Base-by-base conservation (phyloP, 2,888 invertebrate species). In the Agrilus cyanescens region DNA sequence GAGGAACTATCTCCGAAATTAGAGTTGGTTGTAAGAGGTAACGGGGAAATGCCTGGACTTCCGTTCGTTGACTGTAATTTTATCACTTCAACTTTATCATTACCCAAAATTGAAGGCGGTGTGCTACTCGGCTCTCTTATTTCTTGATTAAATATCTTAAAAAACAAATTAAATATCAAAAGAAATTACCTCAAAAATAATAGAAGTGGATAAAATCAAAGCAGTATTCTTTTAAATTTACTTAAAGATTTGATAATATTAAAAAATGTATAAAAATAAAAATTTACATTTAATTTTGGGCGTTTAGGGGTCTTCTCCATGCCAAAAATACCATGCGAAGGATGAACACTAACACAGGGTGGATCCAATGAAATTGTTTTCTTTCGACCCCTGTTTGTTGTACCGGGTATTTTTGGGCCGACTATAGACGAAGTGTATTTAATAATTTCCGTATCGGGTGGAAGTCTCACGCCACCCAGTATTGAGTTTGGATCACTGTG, bases 381-480 rank as follows among this genome's bases (percentile, higher is more conserved):
- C 74, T 88, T 88, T 45, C 88, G 75, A 44, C 88, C 88, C 39
- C 87, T 75, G 58, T 85, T 86, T 53, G 86, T 87, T 48, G 83
- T 82, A 47, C 88, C 86, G 12, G 85, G 83, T 50, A 85, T 76
- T 75, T 88, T 88, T 44, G 87, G 86, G 46, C 88, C 88, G 53
- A 85, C 83, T 58, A 88, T 78, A 46, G 86, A 86, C 52, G 87
- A 87, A 51, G 88, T 88, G 65, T 88, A 88, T 67, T 88, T 88
- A 61, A 89, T 88, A 51, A 88, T 88, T 70, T 89, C 88, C 36
- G 88, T 89, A 61, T 88, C 88, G 32, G 88, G 88, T 50, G 88
- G 88, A 56, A 89, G 69, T 47, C 88, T 76, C 38, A 88, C 87
- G 31, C 83, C 84, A 46, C 87, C 87, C 60, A 87, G 70, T 62